phyloP scores from a whole-genome alignment of 2,888 invertebrate species.

The Epirrhoe alternata region DNA sequence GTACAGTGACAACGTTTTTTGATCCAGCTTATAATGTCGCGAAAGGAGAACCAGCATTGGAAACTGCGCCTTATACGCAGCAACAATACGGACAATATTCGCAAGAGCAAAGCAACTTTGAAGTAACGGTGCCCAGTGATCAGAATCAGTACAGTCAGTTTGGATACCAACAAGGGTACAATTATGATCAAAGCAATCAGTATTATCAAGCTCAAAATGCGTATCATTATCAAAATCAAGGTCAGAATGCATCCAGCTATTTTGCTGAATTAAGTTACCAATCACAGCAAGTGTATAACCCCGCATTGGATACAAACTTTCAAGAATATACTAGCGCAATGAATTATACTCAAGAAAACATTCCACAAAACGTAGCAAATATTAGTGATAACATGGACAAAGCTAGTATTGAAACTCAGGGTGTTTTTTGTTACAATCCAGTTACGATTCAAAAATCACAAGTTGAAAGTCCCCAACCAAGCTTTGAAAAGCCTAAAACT shows the following conservation, averaged over 20 bases:
- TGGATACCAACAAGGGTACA: constrained; percentile 35
- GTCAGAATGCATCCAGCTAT: constrained; percentile 42
- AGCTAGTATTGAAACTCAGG: constrained; percentile 18
- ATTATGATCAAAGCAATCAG: constrained; percentile 38
- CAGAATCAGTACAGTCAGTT: constrained; percentile 37
- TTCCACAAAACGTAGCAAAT: constrained; percentile 31
- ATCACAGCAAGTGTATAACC: constrained; percentile 22
- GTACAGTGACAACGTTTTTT: constrained; percentile 77
- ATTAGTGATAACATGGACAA: constrained; percentile 7
- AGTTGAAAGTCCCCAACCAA: constrained; percentile 11
- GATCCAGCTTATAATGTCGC: constrained; percentile 74
- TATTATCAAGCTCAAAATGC: constrained; percentile 42
- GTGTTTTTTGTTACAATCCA: constrained; percentile 22
- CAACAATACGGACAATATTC: constrained; percentile 42
- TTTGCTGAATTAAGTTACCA: constrained; percentile 29
- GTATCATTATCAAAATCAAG: constrained; percentile 46
- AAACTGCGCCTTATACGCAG: constrained; percentile 45
- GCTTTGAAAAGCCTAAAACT: constrained; percentile 1
- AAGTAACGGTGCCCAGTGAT: constrained; percentile 62
- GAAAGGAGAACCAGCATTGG: constrained; percentile 47
- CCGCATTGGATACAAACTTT: constrained; percentile 21
- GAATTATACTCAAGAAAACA: constrained; percentile 34
- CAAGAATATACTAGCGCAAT: constrained; percentile 15
- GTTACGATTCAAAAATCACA: constrained; percentile 16
- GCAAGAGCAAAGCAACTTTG: constrained; percentile 54